Base-by-base conservation (phyloP, 1,140 invertebrate species). In the Drosophila athabasca region DNA sequence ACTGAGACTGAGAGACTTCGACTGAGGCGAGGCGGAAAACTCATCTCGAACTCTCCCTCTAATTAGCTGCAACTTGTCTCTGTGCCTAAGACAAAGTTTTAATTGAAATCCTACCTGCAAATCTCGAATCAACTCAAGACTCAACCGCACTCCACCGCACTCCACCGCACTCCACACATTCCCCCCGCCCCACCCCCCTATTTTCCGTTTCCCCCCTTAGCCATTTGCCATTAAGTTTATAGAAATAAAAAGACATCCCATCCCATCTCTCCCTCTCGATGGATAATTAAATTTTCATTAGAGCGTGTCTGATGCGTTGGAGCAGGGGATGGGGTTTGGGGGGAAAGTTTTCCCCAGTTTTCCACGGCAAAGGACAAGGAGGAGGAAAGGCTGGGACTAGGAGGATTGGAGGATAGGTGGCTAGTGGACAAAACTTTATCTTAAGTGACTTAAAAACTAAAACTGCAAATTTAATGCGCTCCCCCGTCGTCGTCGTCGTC, bases 361-460 rank as follows among this genome's bases (percentile, higher is more conserved):
- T 31, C 31, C 31, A 31, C 31, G 8, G 3, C 8, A 6, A 6
- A 11, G 6, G 29, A 24, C 13, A 22, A 24, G 31, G 3, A 9
- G 3, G n/a, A 6, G 7, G 3, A 41, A 24, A 22, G 17, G n/a
- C n/a, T n/a, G n/a, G 5, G 29, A 24, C 13, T 15, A 24, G 31
- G 3, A 35, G 31, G 31, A 19, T 19, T 35, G 31, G 1, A 0
- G 8, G 9, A 9, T 19, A 19, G 17, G 35, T 13, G 35, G 35
- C 35, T 11, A 11, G 11, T 46, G 57, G 15, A 17, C 43, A 31
- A 62, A 87, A 87, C 68, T 85, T 87, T 71, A 78, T 78, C 65
- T 70, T 85, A 88, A 85, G 82, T 85, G 82, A 85, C 82, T 85
- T 85, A 85, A 78, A 72, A 85, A 87, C 82, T 81, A 82, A 82